Evolutionary conservation across 2,797 vertebrate genomes (phyloP).

Genomic region (Thaleichthys pacificus): DNA sequence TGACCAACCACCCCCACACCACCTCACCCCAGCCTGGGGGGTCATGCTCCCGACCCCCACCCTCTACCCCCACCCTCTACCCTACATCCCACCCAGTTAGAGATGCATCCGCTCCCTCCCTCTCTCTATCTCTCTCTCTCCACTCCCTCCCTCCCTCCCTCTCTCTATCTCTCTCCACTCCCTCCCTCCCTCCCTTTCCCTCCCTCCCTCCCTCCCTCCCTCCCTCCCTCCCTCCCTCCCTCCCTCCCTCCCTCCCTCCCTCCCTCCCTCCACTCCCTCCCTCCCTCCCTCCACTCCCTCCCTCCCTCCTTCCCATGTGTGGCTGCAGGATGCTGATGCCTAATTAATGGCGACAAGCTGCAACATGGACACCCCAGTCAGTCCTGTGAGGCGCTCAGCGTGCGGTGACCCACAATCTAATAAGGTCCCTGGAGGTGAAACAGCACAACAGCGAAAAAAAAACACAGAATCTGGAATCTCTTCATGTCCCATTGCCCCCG

Average conservation of each 20-base stretch:
- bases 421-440: constrained; percentile 66
- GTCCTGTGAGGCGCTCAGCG: constrained; percentile 47
- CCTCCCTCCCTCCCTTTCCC: too few species aligned
- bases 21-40: too few species aligned
- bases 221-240: not conserved
- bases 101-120: too few species aligned
- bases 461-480: constrained; percentile 39
- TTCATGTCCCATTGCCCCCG: constrained; percentile 13
- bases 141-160: not conserved
- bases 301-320: not conserved
- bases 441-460: constrained; percentile 45
- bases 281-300: too few species aligned
- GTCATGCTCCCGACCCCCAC: too few species aligned
- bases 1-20: too few species aligned
- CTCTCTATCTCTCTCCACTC: constrained; percentile 19
- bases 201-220: too few species aligned
- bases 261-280: not conserved
- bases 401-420: constrained; percentile 63
- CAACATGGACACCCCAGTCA: constrained; percentile 30
- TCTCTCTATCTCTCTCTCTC: too few species aligned
- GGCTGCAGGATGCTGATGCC: not conserved
- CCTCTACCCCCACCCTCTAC: too few species aligned
- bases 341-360: not conserved
- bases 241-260: not conserved
- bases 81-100: too few species aligned